Evolutionary conservation across 1,140 invertebrate genomes (phyloP), one percentile per base, ranked within the genome.

Genomic region (Ceratina australensis): DNA sequence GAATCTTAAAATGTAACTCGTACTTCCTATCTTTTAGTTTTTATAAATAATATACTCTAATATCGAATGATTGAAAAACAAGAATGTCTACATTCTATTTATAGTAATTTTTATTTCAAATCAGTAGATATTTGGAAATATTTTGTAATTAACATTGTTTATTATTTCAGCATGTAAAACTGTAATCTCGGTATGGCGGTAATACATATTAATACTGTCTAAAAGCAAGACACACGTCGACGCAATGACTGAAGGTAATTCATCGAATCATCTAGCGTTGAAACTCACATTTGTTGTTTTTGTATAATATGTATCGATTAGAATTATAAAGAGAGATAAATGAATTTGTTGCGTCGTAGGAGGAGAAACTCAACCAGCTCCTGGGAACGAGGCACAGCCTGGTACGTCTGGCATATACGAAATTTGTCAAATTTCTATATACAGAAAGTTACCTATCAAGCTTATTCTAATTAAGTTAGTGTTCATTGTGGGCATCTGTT

Each of bases 391-490:
- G 78, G 64, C 85, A 49, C 87, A 90, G 80, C 72, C 87, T 82
- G 91, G 92, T 92, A 89, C 88, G 81, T 71, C 57, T 67, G 0
- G n/a, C 52, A 3, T 47, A 52, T 47, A 4, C 68, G 5, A 65
- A 13, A 52, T 76, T 67, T 72, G 56, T 69, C 61, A 71, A 72
- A 82, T 77, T 79, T 84, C 75, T 54, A 80, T 83, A 24, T 78
- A 85, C 73, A 79, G 85, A 87, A 87, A 89, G 77, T 87, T 80
- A 87, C 78, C 80, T 78, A 80, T 87, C 79, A 88, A 86, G 83
- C 78, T 86, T 85, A 80, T 79, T 85, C 61, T 92, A 92, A 91
- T 91, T 88, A 81, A 92, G 65, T 91, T 92, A 92, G 78, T 81
- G 80, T 86, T 82, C 79, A 86, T 82, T 89, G 87, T 86, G 81